These are phyloP conservation scores for Synanthedon andrenaeformis DNA, from an alignment of 2,888 invertebrate species.

Conservation along the genomic window DNA sequence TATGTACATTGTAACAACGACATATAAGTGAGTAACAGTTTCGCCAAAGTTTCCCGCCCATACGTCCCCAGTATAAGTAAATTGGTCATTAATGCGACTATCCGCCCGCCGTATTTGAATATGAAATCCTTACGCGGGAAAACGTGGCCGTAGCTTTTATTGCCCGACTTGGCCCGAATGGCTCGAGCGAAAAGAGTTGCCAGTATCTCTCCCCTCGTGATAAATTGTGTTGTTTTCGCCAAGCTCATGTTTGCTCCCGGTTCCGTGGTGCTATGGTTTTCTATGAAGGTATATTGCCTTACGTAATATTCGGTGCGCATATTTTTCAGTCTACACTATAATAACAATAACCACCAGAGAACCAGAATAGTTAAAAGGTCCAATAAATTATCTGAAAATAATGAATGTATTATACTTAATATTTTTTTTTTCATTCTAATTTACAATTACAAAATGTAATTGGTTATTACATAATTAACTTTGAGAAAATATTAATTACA, in stretches of 20 bases:
- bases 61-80: conserved; percentile 46
- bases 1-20: conserved; percentile 52
- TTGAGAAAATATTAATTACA: too few species aligned
- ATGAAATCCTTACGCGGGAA: conserved; percentile 36
- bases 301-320: conserved; percentile 37
- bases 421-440: too few species aligned
- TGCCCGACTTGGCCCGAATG: conserved; percentile 37
- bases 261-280: conserved; percentile 4
- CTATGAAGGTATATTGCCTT: conserved; percentile 4
- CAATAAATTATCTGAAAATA: too few species aligned
- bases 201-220: conserved; percentile 56
- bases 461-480: too few species aligned
- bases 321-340: conserved; percentile 10
- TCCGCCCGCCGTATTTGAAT: conserved; percentile 53
- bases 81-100: conserved; percentile 46
- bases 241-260: conserved; percentile 47
- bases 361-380: too few species aligned
- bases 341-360: too few species aligned
- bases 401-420: too few species aligned
- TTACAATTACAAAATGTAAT: too few species aligned
- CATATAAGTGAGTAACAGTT: conserved; percentile 34
- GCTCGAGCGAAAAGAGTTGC: conserved; percentile 24
- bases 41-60: conserved; percentile 21
- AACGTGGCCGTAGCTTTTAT: conserved; percentile 50
- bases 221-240: conserved; percentile 68